Base-by-base conservation (phyloP, 92 coral and sea anemone species). In the Isaurus tuberculatus region DNA sequence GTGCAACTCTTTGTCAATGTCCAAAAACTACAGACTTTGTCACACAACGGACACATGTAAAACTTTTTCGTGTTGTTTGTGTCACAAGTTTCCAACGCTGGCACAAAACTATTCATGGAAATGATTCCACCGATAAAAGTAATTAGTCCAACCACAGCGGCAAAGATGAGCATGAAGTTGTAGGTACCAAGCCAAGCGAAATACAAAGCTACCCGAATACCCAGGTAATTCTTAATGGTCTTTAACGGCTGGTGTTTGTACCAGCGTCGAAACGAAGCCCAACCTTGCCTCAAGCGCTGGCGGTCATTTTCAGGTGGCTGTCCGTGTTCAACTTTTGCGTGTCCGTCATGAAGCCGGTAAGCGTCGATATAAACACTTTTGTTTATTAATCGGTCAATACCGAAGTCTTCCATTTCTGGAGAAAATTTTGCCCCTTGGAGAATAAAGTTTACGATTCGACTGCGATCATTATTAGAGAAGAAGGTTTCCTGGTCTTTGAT, bases 1-100 rank as follows among this genome's bases (percentile, higher is more conserved):
- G 42, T 75, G 40, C 99, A 97, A 67, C 92, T 94, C 30, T 83
- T 81, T 5, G 89, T 87, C 6, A 97, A 89, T 15, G 93, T 85
- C 95, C 98, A 97, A 84, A 80, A 97, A 58, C 98, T 97, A 87
- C 99, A 97, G 72, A 92, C 97, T 22, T 84, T 86, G 87, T 97
- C 99, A 72, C 99, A 97, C 64, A 94, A 89, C 79, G 99, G 99
- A 55, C 99, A 97, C 99, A 97, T 97, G 89, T 94, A 94, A 60
- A 97, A 97, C 14, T 85, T 46, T 73, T 92, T 92, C 2, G 90
- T 65, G 82, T 97, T 97, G 13, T 72, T 84, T 19, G 86, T 48
- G 72, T 94, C 90, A 73, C 99, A 97, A 6, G 94, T 97, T 75
- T 97, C 99, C 68, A 85, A 58, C 16, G 91, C 85, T 6, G 99